A percentile compares a stretch with the other conserved stretches of the same genome.
phyloP scores from a whole-genome alignment of 2,888 invertebrate genomes.

The Tridacna crocea region DNA sequence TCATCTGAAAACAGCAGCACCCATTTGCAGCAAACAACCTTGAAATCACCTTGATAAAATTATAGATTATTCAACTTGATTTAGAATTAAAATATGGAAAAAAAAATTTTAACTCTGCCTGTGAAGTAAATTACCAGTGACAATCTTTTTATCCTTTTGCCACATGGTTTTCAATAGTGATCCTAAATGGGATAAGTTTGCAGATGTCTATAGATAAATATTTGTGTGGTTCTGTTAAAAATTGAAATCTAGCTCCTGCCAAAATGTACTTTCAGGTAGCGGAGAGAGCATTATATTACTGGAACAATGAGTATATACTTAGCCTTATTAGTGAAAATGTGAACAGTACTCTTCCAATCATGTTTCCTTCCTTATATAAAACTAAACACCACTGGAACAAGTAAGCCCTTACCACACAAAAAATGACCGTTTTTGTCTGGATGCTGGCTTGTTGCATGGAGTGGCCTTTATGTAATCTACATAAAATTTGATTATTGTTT shows the following conservation, averaged over 20 bases:
- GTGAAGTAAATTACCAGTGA: too few species aligned
- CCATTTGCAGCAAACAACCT: too few species aligned
- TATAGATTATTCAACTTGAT: too few species aligned
- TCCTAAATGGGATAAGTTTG: neutral
- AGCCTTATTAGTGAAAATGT: constrained; percentile 99
- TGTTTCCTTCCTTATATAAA: constrained; percentile 99
- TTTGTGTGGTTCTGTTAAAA: too few species aligned
- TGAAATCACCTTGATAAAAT: too few species aligned
- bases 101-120: too few species aligned
- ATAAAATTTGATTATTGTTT: neutral
- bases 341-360: constrained; percentile 98
- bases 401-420: constrained; percentile 70
- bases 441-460: constrained; percentile 24
- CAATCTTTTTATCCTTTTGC: neutral
- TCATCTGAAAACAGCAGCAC: too few species aligned
- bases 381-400: constrained; percentile 99
- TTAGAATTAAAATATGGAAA: too few species aligned
- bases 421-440: neutral
- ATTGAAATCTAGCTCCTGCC: too few species aligned
- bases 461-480: neutral
- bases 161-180: neutral
- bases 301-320: constrained; percentile 99
- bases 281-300: constrained; percentile 99
- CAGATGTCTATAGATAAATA: neutral
- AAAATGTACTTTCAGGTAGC: constrained; percentile 90